Base-by-base conservation (phyloP, 2,797 vertebrate species). In the Labroides dimidiatus region DNA sequence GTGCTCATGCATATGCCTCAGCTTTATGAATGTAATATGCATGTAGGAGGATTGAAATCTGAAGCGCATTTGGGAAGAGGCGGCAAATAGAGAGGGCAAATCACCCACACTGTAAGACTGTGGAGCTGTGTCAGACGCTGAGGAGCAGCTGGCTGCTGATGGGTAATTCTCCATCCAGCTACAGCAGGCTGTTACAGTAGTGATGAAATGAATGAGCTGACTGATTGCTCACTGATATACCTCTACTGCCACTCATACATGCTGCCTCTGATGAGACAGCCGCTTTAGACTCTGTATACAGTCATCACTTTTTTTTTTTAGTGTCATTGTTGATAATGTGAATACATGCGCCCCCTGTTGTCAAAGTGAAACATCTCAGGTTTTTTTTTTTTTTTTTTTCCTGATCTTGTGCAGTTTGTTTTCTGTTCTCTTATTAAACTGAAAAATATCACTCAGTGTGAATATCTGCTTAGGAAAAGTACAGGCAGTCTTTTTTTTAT, bases 21-120 rank as follows among this genome's bases (percentile, higher is more conserved):
- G 64, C 71, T 72, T 85, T 73, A 82, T 80, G 56, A 59, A 84
- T 78, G 75, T 78, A 68, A 81, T 84, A 43, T 27, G 20, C 39
- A 61, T 45, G 72, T 69, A 69, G 82, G 59, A 82, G 62, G 63
- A 79, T 54, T 42, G 64, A 64, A 69, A 81, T 71, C 36, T 42
- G 36, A 83, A 47, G 61, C 58, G 54, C 4, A 8, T 49, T 49
- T 24, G 48, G 48, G 48, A 49, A 27, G 48, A 24, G 48, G 48
- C 1, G 5, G 51, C 47, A 64, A 74, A 66, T 48, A 19, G 52
- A 82, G 75, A 77, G 47, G 68, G 72, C 54, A 55, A 37, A 67
- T 75, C 62, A 72, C 76, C 72, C 59, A 61, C 77, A 47, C 44
- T 45, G 66, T 48, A 41, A 75, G 77, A 78, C 61, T 50, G 41